These are phyloP conservation scores for Luehdorfia chinensis DNA, from an alignment of 1,140 invertebrate species.

Conservation along the genomic window DNA sequence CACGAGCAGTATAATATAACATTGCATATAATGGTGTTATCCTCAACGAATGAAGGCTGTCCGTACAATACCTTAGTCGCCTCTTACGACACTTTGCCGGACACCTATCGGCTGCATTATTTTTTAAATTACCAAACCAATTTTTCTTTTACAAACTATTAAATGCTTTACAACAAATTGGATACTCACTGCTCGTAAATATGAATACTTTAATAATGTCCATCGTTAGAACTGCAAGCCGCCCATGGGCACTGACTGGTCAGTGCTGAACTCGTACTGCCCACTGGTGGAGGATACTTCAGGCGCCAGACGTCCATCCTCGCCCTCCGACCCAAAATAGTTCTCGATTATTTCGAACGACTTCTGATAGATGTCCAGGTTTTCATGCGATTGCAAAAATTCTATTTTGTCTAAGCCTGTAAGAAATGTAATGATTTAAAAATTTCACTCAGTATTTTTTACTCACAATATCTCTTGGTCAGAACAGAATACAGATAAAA, in stretches of 20 bases:
- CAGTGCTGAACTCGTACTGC: slow-evolving; percentile 86
- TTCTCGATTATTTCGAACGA: slow-evolving; percentile 97
- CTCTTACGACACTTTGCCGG: too few species aligned
- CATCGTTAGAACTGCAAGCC: slow-evolving; percentile 86
- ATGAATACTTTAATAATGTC: slow-evolving; percentile 28
- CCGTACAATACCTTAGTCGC: too few species aligned
- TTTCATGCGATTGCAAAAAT: slow-evolving; percentile 97
- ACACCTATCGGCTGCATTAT: too few species aligned
- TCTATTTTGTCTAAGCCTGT: slow-evolving; percentile 98
- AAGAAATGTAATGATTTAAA: slow-evolving; percentile 23
- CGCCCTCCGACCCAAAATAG: slow-evolving; percentile 95
- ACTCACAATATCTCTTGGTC: too few species aligned
- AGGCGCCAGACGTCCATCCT: slow-evolving; percentile 88
- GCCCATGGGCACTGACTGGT: slow-evolving; percentile 85
- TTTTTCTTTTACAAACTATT: too few species aligned
- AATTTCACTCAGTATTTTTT: too few species aligned
- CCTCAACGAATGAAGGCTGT: too few species aligned
- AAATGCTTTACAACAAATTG: too few species aligned
- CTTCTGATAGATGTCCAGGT: slow-evolving; percentile 97
- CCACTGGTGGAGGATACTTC: slow-evolving; percentile 86
- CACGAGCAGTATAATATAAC: too few species aligned
- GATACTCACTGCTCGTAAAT: neutral
- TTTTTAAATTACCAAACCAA: too few species aligned
- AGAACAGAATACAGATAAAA: too few species aligned
- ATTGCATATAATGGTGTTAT: too few species aligned